Evolutionary conservation across 2,888 invertebrate genomes (phyloP), one percentile per base, ranked within the genome.

Genomic region (Dryocosmus kuriphilus): DNA sequence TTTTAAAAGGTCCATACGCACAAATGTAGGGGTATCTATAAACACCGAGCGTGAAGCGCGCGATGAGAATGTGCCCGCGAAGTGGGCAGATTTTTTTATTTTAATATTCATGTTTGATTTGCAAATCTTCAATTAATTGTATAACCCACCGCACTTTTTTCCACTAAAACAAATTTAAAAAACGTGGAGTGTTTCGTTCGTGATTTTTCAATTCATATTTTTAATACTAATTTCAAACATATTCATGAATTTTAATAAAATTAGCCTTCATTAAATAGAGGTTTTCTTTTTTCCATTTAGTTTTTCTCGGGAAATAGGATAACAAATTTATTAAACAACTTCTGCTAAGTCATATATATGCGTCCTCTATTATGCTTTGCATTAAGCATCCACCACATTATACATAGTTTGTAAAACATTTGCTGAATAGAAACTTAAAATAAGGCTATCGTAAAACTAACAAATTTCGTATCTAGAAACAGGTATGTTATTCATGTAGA

Each of bases 231-330:
- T 77, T 77, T 22, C 62, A 61, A 75, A 75, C 71, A 79, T 62
- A 74, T 75, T 77, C 75, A 75, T 55, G 74, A 76, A 77, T 63
- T 65, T 62, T 77, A 75, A 76, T 80, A 73, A 71, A 57, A 80
- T 76, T 76, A 77, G 71, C 27, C 38, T 77, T 38, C 76, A 76
- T 51, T 62, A 78, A 74, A 74, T 78, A 78, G 35, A 65, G 38
- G 38, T 38, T 38, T 2, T 38, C 9, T 38, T 9, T 38, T 38
- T 11, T 2, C 38, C 11, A 11, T 38, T 9, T 3, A 38, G 38
- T 38, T 38, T 38, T 11, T 38, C 38, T 38, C 38, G 38, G 38
- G 11, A 11, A 38, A 38, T 9, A 38, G 14, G 46, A 60, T 24
- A 60, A 27, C 14, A 27, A 16, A 60, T 14, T 27, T n/a, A 22